Conservation (phyloP, 2,113 vertebrate genomes). For the Myrmecophaga tridactyla region DNA sequence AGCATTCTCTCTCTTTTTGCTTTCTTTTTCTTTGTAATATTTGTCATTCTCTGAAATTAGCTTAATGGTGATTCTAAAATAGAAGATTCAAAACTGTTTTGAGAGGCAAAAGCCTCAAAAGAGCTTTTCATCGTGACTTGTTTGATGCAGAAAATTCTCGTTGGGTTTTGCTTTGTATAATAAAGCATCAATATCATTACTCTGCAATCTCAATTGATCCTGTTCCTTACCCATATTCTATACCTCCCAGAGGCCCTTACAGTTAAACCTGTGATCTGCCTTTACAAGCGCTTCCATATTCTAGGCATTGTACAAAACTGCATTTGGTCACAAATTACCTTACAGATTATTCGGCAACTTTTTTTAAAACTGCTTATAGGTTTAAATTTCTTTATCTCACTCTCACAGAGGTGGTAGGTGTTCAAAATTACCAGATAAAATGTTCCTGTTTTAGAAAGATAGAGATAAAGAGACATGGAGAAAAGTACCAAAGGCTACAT, state of each 20-base stretch:
- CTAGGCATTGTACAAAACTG: neutral
- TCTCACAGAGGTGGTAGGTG: neutral
- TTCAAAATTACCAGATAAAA: neutral
- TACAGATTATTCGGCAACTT: neutral
- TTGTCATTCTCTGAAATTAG: neutral
- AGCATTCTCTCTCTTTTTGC: neutral
- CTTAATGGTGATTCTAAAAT: neutral
- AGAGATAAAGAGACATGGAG: neutral
- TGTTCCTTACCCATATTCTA: neutral
- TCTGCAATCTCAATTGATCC: neutral
- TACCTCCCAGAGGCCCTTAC: neutral
- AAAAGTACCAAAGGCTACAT: neutral
- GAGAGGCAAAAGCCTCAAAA: neutral
- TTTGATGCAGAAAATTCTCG: neutral
- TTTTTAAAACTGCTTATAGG: neutral
- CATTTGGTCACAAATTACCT: neutral
- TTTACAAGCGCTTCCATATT: neutral
- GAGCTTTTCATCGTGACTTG: neutral
- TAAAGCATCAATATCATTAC: neutral
- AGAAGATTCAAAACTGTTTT: neutral
- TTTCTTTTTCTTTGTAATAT: neutral
- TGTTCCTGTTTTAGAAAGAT: neutral
- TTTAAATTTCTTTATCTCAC: constrained; percentile 19
- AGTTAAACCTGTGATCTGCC: neutral
- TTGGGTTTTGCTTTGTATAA: neutral